Evolutionary conservation across 1,140 invertebrate genomes (phyloP), one percentile per base, ranked within the genome.

Genomic region (Pararge aegeria): DNA sequence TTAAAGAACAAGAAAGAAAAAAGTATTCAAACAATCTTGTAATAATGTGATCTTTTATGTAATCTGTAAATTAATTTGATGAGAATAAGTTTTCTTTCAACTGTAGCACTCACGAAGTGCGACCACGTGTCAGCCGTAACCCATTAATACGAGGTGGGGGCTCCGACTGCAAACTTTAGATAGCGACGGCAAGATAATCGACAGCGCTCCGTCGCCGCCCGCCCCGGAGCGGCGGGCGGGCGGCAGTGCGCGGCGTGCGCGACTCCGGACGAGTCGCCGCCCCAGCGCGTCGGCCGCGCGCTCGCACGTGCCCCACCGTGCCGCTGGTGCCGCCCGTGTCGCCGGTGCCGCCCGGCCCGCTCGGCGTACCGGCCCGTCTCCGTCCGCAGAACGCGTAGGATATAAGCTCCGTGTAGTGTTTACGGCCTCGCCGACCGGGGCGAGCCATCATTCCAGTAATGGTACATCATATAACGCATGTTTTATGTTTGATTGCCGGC

Each of bases 221-320:
- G 49, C 42, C 66, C 59, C n/a, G n/a, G 62, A 56, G 62, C 56
- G 62, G 62, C 60, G 64, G 60, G 61, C 63, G 68, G 61, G 61
- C 71, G 73, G 72, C 80, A 80, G 82, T 78, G 77, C 75, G 78
- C 73, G 77, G 76, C 74, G 78, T 75, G 73, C 75, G 78, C 70
- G 73, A 55, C 63, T 61, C 56, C 55, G 73, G 69, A 63, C 53
- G 61, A 73, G 72, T 80, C 78, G 78, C 65, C 71, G 52, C 60
- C 61, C 44, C 42, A 56, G 52, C 57, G 51, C 38, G 49, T 53
- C 53, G 55, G 55, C 30, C 53, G 55, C 57, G 60, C 69, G 50
- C 52, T 51, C 54, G 38, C 44, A 42, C 48, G 48, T 53, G 21
- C 34, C 18, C 34, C 34, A 46, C 37, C 0, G 30, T 42, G 19